A percentile compares a stretch with the other conserved stretches of the same genome.
These are phyloP conservation scores for Microtus montanus DNA, from an alignment of 2,113 vertebrate genomes.

Conservation along the genomic window DNA sequence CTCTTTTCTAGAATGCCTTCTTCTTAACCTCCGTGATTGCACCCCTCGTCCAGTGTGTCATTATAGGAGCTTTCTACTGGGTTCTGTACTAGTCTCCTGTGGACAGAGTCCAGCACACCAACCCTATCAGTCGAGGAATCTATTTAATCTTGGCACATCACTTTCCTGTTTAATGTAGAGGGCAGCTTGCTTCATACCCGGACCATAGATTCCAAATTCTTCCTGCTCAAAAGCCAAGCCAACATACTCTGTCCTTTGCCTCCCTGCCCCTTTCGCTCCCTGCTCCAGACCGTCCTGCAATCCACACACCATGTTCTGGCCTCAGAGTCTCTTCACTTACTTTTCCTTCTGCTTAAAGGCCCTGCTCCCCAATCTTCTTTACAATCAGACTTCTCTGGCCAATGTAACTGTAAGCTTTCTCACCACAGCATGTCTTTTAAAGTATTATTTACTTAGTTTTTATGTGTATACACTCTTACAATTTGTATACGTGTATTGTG, in stretches of 20 bases:
- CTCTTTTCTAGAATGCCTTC: background rate
- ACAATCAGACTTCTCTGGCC: background rate
- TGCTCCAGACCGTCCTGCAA: too few relatives aligned
- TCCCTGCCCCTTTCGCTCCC: background rate
- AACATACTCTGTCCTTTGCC: background rate
- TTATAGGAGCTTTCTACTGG: background rate
- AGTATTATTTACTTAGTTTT: background rate
- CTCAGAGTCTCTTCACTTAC: background rate
- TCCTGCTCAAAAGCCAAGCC: background rate
- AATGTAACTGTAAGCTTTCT: background rate
- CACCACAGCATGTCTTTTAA: background rate
- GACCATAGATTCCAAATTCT: constrained; percentile 20
- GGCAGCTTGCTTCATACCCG: background rate
- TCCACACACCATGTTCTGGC: background rate
- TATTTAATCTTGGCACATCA: constrained; percentile 16
- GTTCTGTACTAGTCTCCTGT: background rate
- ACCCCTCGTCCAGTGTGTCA: background rate
- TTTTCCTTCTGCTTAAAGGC: background rate
- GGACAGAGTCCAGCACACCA: background rate
- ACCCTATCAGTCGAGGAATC: background rate
- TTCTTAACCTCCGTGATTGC: background rate
- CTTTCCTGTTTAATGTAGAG: constrained; percentile 25
- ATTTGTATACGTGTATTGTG: background rate
- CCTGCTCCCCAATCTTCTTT: background rate
- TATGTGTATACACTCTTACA: background rate